Evolutionary conservation across 1,140 invertebrate genomes (phyloP), one percentile per base, ranked within the genome.

Genomic region (Acromyrmex charruanus): DNA sequence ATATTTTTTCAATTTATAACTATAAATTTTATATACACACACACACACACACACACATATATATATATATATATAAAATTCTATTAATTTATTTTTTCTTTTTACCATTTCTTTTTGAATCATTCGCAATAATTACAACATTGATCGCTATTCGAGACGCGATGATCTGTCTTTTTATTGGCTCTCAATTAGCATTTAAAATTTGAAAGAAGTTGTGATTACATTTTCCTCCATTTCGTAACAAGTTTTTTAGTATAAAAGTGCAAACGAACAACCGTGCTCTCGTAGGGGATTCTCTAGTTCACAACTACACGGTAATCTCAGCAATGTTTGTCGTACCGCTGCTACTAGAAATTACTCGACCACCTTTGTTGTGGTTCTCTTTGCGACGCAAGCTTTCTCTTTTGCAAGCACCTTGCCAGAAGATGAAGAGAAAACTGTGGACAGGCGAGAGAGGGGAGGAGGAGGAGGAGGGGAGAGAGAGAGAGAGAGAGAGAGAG

Each of bases 291-390:
- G 14, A 82, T n/a, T 68, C 10, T 16, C 65, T 58, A 21, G 35
- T 53, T 82, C 16, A 12, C 21, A 55, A 79, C 74, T 74, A 53
- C 31, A 21, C 16, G 4, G 55, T 65, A 87, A 82, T 87, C 49
- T 51, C 77, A 35, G 25, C 65, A 84, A 66, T 81, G 79, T 87
- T 87, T 82, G 66, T 86, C 65, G 58, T 53, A 53, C 31, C 16
- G 18, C 39, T 59, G 18, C 39, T 59, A n/a, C 51, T 88, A 66
- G 28, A 77, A 75, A 86, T 75, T 79, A 80, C 84, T 81, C 35
- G 58, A 53, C 28, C 49, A 18, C 81, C 77, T 88, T 85, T 61
- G 75, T 86, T 63, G 53, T 39, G 85, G 51, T 72, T 74, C 53
- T 49, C 68, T 61, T 68, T 87, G 35, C 75, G 14, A 25, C 16